phyloP scores from a whole-genome alignment of 1,140 invertebrate species.

The Pseudomyrmex pallidus region DNA sequence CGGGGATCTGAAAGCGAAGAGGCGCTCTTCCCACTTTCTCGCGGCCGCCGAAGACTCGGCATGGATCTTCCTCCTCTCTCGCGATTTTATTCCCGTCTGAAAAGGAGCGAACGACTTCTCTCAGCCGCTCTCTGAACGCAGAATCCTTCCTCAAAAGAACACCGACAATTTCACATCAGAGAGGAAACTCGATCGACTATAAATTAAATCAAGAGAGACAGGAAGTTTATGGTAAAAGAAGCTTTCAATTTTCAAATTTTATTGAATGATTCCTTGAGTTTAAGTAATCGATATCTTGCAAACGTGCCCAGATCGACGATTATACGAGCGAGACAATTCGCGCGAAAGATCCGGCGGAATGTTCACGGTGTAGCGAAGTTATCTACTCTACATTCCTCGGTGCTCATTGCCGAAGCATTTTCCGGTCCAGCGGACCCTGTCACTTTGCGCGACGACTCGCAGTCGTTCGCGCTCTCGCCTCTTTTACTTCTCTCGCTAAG shows the following conservation, averaged over 20 bases:
- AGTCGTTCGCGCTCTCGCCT: slow-evolving; percentile 19
- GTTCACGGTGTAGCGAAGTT: neutral
- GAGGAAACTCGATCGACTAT: slow-evolving; percentile 17
- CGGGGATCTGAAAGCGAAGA: slow-evolving; percentile 41
- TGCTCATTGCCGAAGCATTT: slow-evolving; percentile 41
- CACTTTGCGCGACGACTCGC: slow-evolving; percentile 54
- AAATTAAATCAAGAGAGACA: neutral
- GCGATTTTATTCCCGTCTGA: slow-evolving; percentile 35
- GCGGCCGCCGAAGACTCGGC: neutral
- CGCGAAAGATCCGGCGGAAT: slow-evolving; percentile 10
- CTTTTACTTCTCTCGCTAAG: slow-evolving; percentile 42
- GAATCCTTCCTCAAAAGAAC: slow-evolving; percentile 13
- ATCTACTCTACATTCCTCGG: slow-evolving; percentile 30
- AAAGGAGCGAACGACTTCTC: slow-evolving; percentile 27
- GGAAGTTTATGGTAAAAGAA: neutral
- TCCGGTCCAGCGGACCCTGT: slow-evolving; percentile 52
- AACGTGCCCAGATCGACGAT: slow-evolving; percentile 4
- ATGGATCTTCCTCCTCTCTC: neutral
- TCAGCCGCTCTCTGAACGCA: neutral
- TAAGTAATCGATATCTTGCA: neutral
- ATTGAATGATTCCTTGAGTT: neutral
- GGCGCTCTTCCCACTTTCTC: slow-evolving; percentile 22
- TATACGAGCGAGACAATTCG: slow-evolving; percentile 25
- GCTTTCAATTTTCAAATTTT: neutral
- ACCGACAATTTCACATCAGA: slow-evolving; percentile 20